Evolutionary conservation across 2,888 invertebrate species (phyloP).

Genomic region (Ephialtes manifestator): DNA sequence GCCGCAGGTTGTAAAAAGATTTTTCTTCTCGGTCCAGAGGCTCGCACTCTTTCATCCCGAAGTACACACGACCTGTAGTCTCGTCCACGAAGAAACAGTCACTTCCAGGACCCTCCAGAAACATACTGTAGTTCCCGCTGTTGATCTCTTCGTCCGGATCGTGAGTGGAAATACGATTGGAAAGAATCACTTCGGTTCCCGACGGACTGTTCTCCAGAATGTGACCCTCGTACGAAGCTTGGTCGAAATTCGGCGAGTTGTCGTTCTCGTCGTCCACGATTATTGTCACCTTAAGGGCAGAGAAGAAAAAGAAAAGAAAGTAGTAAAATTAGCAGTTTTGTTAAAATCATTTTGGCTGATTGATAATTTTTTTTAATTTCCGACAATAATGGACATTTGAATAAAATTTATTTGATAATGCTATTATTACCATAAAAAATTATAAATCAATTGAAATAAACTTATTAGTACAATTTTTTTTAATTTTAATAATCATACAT

Average conservation of each 20-base stretch:
- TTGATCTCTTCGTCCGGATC: constrained; percentile 92
- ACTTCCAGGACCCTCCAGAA: constrained; percentile 91
- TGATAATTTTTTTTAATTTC: background rate
- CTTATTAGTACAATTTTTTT: too few species aligned
- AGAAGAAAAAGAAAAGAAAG: background rate
- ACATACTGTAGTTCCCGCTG: constrained; percentile 89
- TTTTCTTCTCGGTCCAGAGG: constrained; percentile 92
- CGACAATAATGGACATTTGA: too few species aligned
- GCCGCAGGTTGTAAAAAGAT: constrained; percentile 89
- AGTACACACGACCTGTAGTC: constrained; percentile 88
- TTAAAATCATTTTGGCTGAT: background rate
- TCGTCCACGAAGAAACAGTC: constrained; percentile 91
- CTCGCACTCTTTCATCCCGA: constrained; percentile 85
- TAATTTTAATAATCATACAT: too few species aligned
- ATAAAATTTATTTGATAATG: too few species aligned
- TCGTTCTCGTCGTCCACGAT: constrained; percentile 95
- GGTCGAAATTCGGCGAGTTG: constrained; percentile 93
- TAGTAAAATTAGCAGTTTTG: background rate
- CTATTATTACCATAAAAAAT: too few species aligned
- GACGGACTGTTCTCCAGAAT: constrained; percentile 92
- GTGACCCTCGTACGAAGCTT: constrained; percentile 90
- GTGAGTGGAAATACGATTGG: constrained; percentile 90
- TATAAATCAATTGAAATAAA: too few species aligned
- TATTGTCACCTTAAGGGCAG: constrained; percentile 87
- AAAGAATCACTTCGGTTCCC: constrained; percentile 91